Evolutionary conservation across 1,140 invertebrate genomes (phyloP), one percentile per base, ranked within the genome.

Genomic region (Reticulitermes speratus): DNA sequence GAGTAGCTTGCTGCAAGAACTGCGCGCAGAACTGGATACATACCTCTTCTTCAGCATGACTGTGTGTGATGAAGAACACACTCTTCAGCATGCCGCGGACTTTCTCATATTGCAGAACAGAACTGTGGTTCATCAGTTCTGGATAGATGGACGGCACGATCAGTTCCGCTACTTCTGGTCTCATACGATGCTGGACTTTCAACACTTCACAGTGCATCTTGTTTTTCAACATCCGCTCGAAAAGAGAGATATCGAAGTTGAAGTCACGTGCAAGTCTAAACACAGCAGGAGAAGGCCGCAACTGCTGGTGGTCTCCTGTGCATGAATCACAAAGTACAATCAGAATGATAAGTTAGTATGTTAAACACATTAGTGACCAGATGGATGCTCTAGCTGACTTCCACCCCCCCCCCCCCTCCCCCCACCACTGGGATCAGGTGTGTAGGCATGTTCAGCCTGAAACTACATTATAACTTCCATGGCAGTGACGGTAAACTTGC

Each of bases 271-370:
- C 93, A 82, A 96, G 89, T 69, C 91, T 89, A 89, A 93, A 93
- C 84, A 93, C 92, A 16, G 94, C 92, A 7, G 94, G 93, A 32
- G 91, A 93, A 0, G 96, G 96, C 86, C 94, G 92, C 65, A 97
- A 89, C 89, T 97, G 96, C 88, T 95, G 92, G 90, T 96, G 96
- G 90, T 97, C 96, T 84, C 96, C 95, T 94, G 83, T 12, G 12
- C 19, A 52, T 16, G 12, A 1, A 87, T 6, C 23, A 86, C n/a
- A 82, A 19, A 32, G 12, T 5, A 38, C 2, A 21, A 69, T 69
- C 3, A 69, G 65, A 1, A n/a, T n/a, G n/a, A 23, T 21, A 23
- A n/a, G n/a, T 21, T 23, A 69, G 65, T 69, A 6, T 23, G 65
- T 69, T 21, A 69, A n/a, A 69, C 21, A n/a, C 65, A 69, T 69